Conservation (phyloP, 2,113 vertebrate genomes). For the Myrmecophaga tridactyla region DNA sequence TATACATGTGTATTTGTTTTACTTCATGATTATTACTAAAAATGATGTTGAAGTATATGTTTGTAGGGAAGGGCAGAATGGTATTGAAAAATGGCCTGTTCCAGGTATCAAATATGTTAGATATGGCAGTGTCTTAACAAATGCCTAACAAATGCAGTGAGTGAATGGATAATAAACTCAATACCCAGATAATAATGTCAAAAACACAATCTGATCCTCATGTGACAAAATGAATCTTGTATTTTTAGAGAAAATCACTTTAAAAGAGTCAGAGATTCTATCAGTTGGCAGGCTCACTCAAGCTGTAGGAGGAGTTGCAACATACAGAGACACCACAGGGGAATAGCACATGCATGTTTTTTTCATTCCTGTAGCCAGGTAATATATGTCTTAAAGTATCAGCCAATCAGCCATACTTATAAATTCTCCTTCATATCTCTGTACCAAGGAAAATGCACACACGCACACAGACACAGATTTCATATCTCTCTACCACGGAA, state of each 20-base stretch:
- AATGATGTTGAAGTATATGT: background rate
- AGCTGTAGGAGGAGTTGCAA: background rate
- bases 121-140: background rate
- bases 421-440: background rate
- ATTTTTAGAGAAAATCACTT: slow-evolving; percentile 15
- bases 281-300: background rate
- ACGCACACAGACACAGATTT: background rate
- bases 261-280: slow-evolving; percentile 2
- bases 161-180: slow-evolving; percentile 6
- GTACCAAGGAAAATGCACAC: no score
- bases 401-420: background rate
- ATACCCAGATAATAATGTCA: background rate
- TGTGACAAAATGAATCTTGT: slow-evolving; percentile 29
- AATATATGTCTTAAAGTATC: background rate
- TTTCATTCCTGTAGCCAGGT: background rate
- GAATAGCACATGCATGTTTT: background rate
- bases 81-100: background rate
- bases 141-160: background rate
- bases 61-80: rapidly evolving
- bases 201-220: background rate
- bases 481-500: no score
- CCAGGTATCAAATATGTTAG: background rate
- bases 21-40: background rate
- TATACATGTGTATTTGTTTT: background rate
- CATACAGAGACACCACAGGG: background rate